A percentile compares a stretch with the other conserved stretches of the same genome.
phyloP scores from a whole-genome alignment of 1,140 invertebrate species.

The Heliothis virescens region DNA sequence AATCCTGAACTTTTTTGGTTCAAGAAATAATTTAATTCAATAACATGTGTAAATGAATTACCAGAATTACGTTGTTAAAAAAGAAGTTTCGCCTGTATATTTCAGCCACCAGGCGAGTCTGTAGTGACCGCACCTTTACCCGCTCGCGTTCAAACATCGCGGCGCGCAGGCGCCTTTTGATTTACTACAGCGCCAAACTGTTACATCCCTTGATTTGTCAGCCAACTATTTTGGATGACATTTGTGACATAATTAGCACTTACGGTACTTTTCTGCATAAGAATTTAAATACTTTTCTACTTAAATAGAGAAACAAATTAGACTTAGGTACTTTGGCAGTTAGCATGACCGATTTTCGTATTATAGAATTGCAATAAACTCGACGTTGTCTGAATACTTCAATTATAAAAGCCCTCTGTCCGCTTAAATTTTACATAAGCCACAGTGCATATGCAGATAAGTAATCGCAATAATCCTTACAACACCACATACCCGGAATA shows the following conservation, averaged over 20 bases:
- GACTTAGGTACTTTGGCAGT: too few relatives aligned
- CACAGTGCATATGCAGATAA: neutral
- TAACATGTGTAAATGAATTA: neutral
- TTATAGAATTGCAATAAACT: too few relatives aligned
- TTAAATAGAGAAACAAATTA: neutral
- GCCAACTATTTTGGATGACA: conserved; percentile 43
- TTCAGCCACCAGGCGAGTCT: neutral
- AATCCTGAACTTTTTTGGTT: too few relatives aligned
- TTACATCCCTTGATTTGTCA: conserved; percentile 49
- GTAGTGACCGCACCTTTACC: conserved; percentile 35
- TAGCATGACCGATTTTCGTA: too few relatives aligned
- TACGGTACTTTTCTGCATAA: conserved; percentile 47
- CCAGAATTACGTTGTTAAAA: neutral
- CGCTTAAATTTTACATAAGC: too few relatives aligned
- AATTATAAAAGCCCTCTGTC: too few relatives aligned
- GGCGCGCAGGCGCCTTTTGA: conserved; percentile 57
- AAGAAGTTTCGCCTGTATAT: too few relatives aligned
- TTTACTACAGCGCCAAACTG: conserved; percentile 61
- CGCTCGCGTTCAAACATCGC: conserved; percentile 16
- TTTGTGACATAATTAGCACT: conserved; percentile 27
- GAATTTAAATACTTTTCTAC: conserved; percentile 19
- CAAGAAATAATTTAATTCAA: neutral
- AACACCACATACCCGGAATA: neutral
- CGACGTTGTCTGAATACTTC: conserved; percentile 9
- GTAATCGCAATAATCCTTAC: conserved; percentile 15